Percentiles rank a stretch among this genome's conserved stretches.
phyloP scores from a whole-genome alignment of 1,140 invertebrate genomes.

The Microplitis mediator region DNA sequence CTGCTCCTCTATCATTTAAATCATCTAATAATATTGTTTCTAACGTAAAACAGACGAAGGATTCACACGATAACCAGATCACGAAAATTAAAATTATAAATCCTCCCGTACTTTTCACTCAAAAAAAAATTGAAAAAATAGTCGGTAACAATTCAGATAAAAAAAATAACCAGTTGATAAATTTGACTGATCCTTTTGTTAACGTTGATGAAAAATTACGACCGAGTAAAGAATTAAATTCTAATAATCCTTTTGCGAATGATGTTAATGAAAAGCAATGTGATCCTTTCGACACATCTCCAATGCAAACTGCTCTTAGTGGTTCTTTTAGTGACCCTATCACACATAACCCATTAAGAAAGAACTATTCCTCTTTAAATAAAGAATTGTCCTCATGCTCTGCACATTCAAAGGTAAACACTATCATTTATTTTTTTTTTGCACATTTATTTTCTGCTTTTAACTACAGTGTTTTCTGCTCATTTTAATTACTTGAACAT shows the following conservation, averaged over 20 bases:
- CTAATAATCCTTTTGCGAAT: slow-evolving; percentile 24
- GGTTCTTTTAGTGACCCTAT: slow-evolving; percentile 35
- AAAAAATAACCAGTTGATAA: slow-evolving; percentile 29
- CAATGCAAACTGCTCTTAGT: slow-evolving; percentile 39
- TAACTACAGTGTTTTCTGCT: slow-evolving; percentile 19
- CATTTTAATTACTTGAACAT: background rate
- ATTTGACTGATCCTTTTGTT: slow-evolving; percentile 37
- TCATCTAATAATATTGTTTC: slow-evolving; percentile 35
- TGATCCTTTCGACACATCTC: slow-evolving; percentile 54
- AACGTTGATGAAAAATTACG: background rate
- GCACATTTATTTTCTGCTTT: slow-evolving; percentile 4
- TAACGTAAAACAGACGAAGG: background rate
- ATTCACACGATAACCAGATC: background rate
- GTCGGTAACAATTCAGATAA: background rate
- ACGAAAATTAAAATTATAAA: too few relatives aligned
- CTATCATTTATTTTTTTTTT: slow-evolving; percentile 43
- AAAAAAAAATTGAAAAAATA: background rate
- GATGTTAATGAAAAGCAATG: slow-evolving; percentile 10
- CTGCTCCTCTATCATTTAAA: background rate
- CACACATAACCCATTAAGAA: slow-evolving; percentile 29
- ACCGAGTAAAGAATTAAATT: background rate
- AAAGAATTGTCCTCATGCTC: slow-evolving; percentile 39
- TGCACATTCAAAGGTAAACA: slow-evolving; percentile 53
- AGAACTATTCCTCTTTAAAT: slow-evolving; percentile 42
- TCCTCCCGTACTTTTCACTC: background rate